Percentiles rank a stretch among this genome's conserved stretches.
phyloP scores from a whole-genome alignment of 2,113 vertebrate genomes.

The Turdus rufiventris region DNA sequence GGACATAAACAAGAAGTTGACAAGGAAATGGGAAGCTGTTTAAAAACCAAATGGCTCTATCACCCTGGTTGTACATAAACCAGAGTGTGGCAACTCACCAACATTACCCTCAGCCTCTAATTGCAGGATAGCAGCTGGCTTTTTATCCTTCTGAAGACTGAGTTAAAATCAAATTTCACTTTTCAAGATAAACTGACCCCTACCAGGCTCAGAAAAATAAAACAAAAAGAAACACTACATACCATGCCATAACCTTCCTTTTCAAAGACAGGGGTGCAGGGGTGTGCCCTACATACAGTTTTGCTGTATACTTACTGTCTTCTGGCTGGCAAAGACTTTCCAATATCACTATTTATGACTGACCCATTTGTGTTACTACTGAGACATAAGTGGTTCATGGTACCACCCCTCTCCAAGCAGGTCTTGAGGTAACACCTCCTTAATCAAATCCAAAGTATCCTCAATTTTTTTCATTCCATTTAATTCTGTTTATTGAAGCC shows the following conservation, averaged over 20 bases:
- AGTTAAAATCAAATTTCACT: not conserved
- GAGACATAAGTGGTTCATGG: not conserved
- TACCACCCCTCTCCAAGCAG: slow-evolving; percentile 3
- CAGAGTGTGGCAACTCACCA: not conserved
- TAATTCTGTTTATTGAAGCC: slow-evolving; percentile 44
- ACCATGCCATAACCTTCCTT: not conserved
- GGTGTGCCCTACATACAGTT: not conserved
- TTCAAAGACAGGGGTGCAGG: not conserved
- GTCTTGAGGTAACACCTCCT: slow-evolving; percentile 43
- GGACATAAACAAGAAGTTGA: not conserved
- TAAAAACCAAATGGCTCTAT: not conserved
- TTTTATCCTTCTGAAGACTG: not conserved
- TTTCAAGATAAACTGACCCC: not conserved
- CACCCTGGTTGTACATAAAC: not conserved
- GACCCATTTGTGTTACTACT: not conserved
- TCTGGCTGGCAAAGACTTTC: not conserved
- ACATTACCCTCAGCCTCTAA: not conserved
- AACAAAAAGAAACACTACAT: not conserved
- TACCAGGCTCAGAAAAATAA: not conserved
- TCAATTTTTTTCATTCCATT: slow-evolving; percentile 41
- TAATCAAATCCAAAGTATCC: slow-evolving; percentile 43
- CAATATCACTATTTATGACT: not conserved
- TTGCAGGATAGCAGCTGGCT: not conserved
- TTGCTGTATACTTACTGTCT: not conserved
- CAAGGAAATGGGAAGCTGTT: not conserved